A percentile compares a stretch with the other conserved stretches of the same genome.
Evolutionary conservation across 2,888 invertebrate species (phyloP).

Genomic region (Hedya salicella): DNA sequence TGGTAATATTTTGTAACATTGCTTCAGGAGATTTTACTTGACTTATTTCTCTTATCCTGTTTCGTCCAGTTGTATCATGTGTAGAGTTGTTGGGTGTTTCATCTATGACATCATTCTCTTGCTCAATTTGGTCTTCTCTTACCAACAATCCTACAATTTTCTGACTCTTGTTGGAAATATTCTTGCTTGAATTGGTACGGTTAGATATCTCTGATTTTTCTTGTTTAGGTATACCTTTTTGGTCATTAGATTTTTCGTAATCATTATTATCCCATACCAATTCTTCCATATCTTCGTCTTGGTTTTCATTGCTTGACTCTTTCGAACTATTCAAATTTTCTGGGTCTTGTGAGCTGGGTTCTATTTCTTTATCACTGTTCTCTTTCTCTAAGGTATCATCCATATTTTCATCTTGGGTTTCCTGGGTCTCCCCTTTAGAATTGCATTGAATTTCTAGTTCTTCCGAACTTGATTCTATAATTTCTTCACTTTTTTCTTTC

Average conservation of each 20-base stretch:
- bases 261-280: slow-evolving; percentile 37
- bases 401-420: not conserved
- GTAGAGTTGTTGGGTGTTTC: slow-evolving; percentile 55
- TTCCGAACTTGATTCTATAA: not conserved
- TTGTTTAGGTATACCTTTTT: slow-evolving; percentile 25
- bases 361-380: not conserved
- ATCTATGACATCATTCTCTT: slow-evolving; percentile 36
- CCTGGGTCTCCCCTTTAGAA: not conserved
- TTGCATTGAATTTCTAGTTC: not conserved
- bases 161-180: slow-evolving; percentile 11
- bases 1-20: slow-evolving; percentile 56
- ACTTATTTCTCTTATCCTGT: slow-evolving; percentile 53
- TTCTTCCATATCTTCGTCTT: slow-evolving; percentile 32
- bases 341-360: not conserved
- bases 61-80: slow-evolving; percentile 61
- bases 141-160: slow-evolving; percentile 15
- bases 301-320: slow-evolving; percentile 23
- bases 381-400: slow-evolving; percentile 1
- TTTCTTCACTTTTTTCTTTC: not conserved
- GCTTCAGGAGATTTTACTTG: slow-evolving; percentile 63
- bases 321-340: slow-evolving; percentile 22
- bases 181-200: not conserved
- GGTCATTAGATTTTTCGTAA: slow-evolving; percentile 17
- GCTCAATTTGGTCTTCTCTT: slow-evolving; percentile 27
- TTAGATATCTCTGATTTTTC: not conserved